Evolutionary conservation across 35 echinoderm and acorn worm genomes (phyloP).

Genomic region (Stichopus chloronotus): DNA sequence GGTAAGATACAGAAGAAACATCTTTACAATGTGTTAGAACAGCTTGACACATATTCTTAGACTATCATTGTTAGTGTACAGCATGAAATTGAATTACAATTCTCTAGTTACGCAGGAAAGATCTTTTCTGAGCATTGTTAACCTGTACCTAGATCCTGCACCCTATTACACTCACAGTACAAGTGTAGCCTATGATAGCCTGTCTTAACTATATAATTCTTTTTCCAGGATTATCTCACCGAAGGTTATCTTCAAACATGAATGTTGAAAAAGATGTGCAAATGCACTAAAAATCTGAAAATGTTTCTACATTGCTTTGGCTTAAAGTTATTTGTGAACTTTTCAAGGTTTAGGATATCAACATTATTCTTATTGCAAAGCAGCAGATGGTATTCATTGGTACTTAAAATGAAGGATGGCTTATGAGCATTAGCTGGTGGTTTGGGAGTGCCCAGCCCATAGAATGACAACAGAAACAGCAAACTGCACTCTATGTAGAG

Average conservation of each 20-base stretch:
- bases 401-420: background rate
- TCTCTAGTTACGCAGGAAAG: no score
- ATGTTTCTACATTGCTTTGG: background rate
- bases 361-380: background rate
- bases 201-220: background rate
- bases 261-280: background rate
- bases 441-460: background rate
- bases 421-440: background rate
- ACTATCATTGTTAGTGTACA: no score
- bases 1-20: background rate
- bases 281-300: background rate
- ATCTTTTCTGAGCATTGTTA: no score
- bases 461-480: background rate
- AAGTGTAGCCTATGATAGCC: conserved; percentile 3
- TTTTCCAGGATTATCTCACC: background rate
- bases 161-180: conserved; percentile 9
- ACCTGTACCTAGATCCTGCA: no score
- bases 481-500: background rate
- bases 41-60: background rate
- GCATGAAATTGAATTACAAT: background rate
- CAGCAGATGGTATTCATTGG: background rate
- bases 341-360: background rate
- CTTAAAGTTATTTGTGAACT: background rate
- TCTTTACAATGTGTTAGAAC: background rate
- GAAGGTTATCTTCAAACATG: background rate